These are phyloP conservation scores for Pogonomyrmex barbatus DNA, from an alignment of 1,140 invertebrate species.

Conservation along the genomic window DNA sequence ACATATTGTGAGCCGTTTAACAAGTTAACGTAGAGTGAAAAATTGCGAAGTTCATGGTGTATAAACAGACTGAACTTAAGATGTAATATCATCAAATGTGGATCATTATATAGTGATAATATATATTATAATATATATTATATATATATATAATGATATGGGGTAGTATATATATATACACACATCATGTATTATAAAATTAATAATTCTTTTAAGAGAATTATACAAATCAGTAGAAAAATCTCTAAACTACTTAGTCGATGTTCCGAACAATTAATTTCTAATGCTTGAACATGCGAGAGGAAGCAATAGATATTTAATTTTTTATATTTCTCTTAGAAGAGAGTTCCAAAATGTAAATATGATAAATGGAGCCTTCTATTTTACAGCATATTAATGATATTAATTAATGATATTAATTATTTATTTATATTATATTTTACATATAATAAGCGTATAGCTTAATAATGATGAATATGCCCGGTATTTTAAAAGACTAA, in stretches of 20 bases:
- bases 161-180: background rate
- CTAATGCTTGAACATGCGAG: slow-evolving; percentile 56
- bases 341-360: slow-evolving; percentile 67
- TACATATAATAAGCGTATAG: slow-evolving; percentile 36
- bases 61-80: slow-evolving; percentile 70
- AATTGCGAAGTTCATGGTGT: slow-evolving; percentile 46
- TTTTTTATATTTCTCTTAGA: slow-evolving; percentile 71
- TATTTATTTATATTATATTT: slow-evolving; percentile 66
- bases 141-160: background rate
- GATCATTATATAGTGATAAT: slow-evolving; percentile 33
- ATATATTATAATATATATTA: slow-evolving; percentile 7
- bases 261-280: slow-evolving; percentile 53
- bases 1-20: slow-evolving; percentile 59
- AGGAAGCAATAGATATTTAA: slow-evolving; percentile 72
- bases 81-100: slow-evolving; percentile 46
- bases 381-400: slow-evolving; percentile 66
- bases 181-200: slow-evolving; percentile 54
- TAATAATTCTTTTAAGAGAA: slow-evolving; percentile 42
- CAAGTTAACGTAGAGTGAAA: slow-evolving; percentile 45
- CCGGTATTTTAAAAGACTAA: slow-evolving; percentile 11
- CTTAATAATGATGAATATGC: slow-evolving; percentile 9
- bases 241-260: slow-evolving; percentile 39
- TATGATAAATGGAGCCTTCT: slow-evolving; percentile 62
- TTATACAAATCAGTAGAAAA: slow-evolving; percentile 12
- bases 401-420: slow-evolving; percentile 67